phyloP scores from a whole-genome alignment of 2,888 invertebrate species.

The Esperia sulphurella region DNA sequence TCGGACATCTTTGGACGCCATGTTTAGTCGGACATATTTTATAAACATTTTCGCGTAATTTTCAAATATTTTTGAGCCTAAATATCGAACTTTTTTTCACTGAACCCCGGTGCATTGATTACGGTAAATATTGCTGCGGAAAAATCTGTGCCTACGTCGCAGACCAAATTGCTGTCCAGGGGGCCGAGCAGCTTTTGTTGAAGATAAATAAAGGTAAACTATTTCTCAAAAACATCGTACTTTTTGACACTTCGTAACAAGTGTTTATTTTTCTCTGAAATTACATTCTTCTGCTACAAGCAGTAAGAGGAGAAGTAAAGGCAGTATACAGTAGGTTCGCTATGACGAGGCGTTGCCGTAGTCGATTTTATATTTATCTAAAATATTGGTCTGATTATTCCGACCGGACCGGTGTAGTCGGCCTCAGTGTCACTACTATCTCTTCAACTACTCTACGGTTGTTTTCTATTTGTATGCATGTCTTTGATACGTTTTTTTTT shows the following conservation, averaged over 20 bases:
- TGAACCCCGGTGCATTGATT: constrained; percentile 60
- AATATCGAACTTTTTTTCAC: constrained; percentile 75
- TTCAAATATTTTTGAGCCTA: constrained; percentile 77
- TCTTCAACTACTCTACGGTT: constrained; percentile 41
- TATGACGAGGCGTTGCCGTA: constrained; percentile 53
- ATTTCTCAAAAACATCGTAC: constrained; percentile 68
- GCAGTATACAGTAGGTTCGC: constrained; percentile 48
- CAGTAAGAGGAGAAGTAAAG: constrained; percentile 45
- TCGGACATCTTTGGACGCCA: constrained; percentile 85
- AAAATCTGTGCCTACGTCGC: constrained; percentile 67
- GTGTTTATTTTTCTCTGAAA: constrained; percentile 66
- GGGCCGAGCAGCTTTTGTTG: constrained; percentile 74
- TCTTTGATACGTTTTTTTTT: constrained; percentile 5
- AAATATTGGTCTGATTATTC: constrained; percentile 46
- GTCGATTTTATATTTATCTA: constrained; percentile 66
- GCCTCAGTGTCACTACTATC: constrained; percentile 13
- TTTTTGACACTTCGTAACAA: constrained; percentile 76
- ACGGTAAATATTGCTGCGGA: constrained; percentile 53
- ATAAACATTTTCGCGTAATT: constrained; percentile 83
- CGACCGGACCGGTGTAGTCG: constrained; percentile 46
- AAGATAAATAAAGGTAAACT: constrained; percentile 78
- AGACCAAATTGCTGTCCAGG: constrained; percentile 68
- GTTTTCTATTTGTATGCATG: constrained; percentile 29
- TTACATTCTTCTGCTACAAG: constrained; percentile 39
- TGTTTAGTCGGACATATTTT: constrained; percentile 88